Base-by-base conservation (phyloP, 1,140 invertebrate species). In the Centruroides sculpturatus region DNA sequence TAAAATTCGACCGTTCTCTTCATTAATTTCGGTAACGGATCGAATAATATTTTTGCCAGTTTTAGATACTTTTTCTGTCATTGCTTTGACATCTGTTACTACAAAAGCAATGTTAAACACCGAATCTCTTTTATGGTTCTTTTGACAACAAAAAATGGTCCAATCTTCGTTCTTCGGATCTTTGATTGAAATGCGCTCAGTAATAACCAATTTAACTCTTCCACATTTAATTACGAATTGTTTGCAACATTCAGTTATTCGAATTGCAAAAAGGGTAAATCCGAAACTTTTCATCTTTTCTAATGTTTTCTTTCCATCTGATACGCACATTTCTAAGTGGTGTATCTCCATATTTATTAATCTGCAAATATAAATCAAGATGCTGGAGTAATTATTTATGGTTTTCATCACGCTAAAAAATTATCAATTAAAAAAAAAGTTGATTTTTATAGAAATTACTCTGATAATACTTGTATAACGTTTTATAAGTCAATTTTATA, bases 31-130 rank as follows among this genome's bases (percentile, higher is more conserved):
- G 35, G 63, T 64, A 4, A 70, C 59, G 10, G 67, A 59, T 53
- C 68, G 68, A 13, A 74, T n/a, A 9, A 77, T 56, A 41, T 59
- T 48, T 0, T 66, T 71, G 6, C 71, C 71, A 56, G 61, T 59
- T 36, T 64, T 60, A 9, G 55, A 41, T 9, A 76, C 61, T 23
- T 64, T 66, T 6, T 72, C 60, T 3, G 75, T 61, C 50, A 68
- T 66, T 8, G 35, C 11, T 36, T 69, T 59, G 0, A 80, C 67
- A 67, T 78, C 66, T 60, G 71, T 72, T 1, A 79, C 76, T 60
- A 71, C 67, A n/a, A 80, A 64, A 34, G 77, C 76, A 3, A 78
- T 67, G 64, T 79, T 78, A 57, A 76, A 76, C 0, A 79, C 77
- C 12, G 77, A 72, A 61, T 78, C 74, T 23, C 70, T 63, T 23